Evolutionary conservation across 53 echinoderm and acorn worm species (phyloP).

Genomic region (Echinarachnius parma): DNA sequence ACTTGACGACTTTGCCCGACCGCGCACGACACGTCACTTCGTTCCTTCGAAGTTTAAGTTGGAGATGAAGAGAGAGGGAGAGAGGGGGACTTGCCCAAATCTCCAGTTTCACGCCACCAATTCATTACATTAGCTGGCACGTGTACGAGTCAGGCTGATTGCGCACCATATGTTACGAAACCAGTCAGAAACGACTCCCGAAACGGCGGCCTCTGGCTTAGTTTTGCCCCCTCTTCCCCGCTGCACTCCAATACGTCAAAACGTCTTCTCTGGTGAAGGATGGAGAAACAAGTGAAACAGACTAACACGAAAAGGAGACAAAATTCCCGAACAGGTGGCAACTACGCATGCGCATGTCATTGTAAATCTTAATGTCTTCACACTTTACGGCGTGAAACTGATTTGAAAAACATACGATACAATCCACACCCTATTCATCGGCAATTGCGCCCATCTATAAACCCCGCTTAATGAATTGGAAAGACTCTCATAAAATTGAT

Average conservation of each 20-base stretch:
- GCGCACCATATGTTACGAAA: conserved; percentile 91
- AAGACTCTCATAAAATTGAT: conserved; percentile 24
- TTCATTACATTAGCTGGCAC: conserved; percentile 97
- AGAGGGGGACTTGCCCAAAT: too few species aligned
- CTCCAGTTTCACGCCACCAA: conserved; percentile 76
- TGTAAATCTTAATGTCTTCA: conserved; percentile 26
- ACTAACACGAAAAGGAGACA: too few species aligned
- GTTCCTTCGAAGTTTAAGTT: too few species aligned
- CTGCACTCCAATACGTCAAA: not conserved
- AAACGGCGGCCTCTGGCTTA: conserved; percentile 29
- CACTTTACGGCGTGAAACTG: conserved; percentile 37
- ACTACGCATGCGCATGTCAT: conserved; percentile 55
- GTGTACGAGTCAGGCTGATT: conserved; percentile 79
- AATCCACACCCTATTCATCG: conserved; percentile 28
- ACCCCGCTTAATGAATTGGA: conserved; percentile 42
- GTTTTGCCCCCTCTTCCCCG: conserved; percentile 8
- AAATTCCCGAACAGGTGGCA: conserved; percentile 40
- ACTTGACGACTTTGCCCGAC: too few species aligned
- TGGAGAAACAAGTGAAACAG: too few species aligned
- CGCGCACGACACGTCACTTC: conserved; percentile 40
- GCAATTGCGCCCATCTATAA: conserved; percentile 42
- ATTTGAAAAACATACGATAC: conserved; percentile 43
- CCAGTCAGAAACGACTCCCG: conserved; percentile 24
- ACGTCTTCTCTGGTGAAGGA: too few species aligned
- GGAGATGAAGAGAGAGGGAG: too few species aligned